Evolutionary conservation across 2,888 invertebrate species (phyloP).

Genomic region (Cerceris rybyensis): DNA sequence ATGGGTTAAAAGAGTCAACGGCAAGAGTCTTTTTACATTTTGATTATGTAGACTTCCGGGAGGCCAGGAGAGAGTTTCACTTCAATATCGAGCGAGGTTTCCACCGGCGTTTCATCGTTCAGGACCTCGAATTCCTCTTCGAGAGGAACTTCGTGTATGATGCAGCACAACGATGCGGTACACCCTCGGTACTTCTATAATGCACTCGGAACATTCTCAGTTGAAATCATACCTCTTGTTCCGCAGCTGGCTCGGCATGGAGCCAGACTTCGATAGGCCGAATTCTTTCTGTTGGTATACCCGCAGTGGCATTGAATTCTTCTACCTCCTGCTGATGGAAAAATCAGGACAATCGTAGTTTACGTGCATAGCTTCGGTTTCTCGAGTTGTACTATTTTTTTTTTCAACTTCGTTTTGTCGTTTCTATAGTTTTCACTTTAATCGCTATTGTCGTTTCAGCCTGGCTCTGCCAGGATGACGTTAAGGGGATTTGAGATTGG

Average conservation of each 20-base stretch:
- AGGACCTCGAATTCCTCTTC: neutral
- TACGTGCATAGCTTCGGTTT: slow-evolving; percentile 1
- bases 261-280: slow-evolving; percentile 27
- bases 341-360: slow-evolving; percentile 25
- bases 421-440: neutral
- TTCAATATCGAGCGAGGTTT: slow-evolving; percentile 2
- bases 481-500: too few relatives aligned
- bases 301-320: neutral
- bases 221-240: slow-evolving; percentile 28
- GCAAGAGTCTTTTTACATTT: too few relatives aligned
- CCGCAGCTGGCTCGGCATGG: slow-evolving; percentile 25
- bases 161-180: slow-evolving; percentile 2
- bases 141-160: slow-evolving; percentile 8
- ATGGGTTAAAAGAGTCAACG: too few relatives aligned
- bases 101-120: slow-evolving; percentile 2
- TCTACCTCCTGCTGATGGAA: slow-evolving; percentile 3
- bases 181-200: slow-evolving; percentile 1
- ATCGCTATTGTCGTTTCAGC: too few relatives aligned
- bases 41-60: too few relatives aligned
- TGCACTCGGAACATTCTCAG: neutral
- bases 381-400: neutral
- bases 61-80: neutral
- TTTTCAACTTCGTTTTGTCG: slow-evolving; percentile 16
- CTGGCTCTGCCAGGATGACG: too few relatives aligned
- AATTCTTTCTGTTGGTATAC: slow-evolving; percentile 22